Evolutionary conservation across 2,888 invertebrate genomes (phyloP).

Genomic region (Achlya flavicornis): DNA sequence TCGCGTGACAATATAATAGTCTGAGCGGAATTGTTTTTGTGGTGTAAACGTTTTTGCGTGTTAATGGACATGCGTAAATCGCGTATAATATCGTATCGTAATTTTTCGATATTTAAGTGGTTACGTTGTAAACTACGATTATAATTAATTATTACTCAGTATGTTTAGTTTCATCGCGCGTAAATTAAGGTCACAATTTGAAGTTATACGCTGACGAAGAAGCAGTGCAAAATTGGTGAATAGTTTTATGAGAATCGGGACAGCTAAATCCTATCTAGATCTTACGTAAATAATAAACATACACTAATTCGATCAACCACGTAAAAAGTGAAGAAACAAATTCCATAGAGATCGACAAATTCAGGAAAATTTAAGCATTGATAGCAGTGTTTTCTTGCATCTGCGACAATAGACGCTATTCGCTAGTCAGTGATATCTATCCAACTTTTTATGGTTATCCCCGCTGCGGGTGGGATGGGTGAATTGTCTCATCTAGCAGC

Average conservation of each 20-base stretch:
- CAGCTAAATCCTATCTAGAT: too few relatives aligned
- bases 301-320: too few relatives aligned
- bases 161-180: not conserved
- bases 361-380: not conserved
- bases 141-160: not conserved
- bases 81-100: not conserved
- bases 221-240: too few relatives aligned
- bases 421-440: not conserved
- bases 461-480: not conserved
- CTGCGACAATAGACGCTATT: not conserved
- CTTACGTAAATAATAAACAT: too few relatives aligned
- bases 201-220: not conserved
- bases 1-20: conserved; percentile 37
- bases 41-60: conserved; percentile 9
- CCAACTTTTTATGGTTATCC: not conserved
- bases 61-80: conserved; percentile 10
- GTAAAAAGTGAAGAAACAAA: not conserved
- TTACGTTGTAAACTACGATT: not conserved
- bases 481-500: not conserved
- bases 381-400: not conserved
- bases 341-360: too few relatives aligned
- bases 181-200: not conserved
- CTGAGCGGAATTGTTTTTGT: not conserved
- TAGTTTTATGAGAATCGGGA: too few relatives aligned
- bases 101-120: not conserved